Evolutionary conservation across 2,113 vertebrate genomes (phyloP).

Genomic region (Proteles cristata): DNA sequence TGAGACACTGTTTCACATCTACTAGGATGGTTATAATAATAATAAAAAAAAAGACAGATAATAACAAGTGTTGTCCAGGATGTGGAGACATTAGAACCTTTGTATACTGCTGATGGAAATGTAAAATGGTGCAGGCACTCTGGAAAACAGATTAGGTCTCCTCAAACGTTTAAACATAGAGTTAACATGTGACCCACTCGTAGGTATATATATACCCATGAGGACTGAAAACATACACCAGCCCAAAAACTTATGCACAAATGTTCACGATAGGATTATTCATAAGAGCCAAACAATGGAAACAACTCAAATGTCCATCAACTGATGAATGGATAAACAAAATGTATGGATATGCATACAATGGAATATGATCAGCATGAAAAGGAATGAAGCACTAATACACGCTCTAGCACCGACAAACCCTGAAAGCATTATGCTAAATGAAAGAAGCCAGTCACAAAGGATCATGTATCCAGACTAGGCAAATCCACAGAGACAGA

Average conservation of each 20-base stretch:
- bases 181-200: neutral
- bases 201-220: neutral
- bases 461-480: neutral
- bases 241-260: neutral
- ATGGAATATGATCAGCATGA: neutral
- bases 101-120: neutral
- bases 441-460: neutral
- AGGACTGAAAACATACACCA: neutral
- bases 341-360: neutral
- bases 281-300: neutral
- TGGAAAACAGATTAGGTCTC: neutral
- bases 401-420: neutral
- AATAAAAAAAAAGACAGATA: neutral
- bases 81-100: neutral
- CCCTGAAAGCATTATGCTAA: neutral
- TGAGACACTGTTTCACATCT: neutral
- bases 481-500: neutral
- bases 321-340: constrained; percentile 2
- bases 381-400: neutral
- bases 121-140: neutral
- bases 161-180: neutral
- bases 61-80: neutral
- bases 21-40: neutral
- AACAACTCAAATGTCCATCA: neutral
- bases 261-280: neutral